Evolutionary conservation across 2,113 vertebrate species (phyloP).

Genomic region (Gobius niger): DNA sequence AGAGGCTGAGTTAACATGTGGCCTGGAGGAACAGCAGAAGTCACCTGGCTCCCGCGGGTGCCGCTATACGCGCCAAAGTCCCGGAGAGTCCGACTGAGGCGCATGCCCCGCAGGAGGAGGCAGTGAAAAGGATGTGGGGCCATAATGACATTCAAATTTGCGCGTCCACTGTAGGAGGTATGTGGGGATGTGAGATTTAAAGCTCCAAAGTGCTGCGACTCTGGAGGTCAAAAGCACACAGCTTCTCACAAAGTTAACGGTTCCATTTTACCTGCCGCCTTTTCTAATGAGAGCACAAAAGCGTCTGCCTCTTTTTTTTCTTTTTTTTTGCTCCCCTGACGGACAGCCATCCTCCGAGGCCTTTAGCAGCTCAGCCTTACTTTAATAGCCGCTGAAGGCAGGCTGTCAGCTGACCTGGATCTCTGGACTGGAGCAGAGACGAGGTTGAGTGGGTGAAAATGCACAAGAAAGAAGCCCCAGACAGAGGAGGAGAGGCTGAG

Average conservation of each 20-base stretch:
- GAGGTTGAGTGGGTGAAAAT: constrained; percentile 35
- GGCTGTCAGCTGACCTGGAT: constrained; percentile 68
- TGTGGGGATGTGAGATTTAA: constrained; percentile 38
- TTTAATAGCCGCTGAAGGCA: constrained; percentile 71
- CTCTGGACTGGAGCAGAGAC: constrained; percentile 44
- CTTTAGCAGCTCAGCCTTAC: constrained; percentile 59
- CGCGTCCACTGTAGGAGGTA: constrained; percentile 43
- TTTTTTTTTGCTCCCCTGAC: constrained; percentile 25
- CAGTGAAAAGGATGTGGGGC: constrained; percentile 47
- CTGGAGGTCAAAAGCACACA: constrained; percentile 19
- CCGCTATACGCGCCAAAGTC: constrained; percentile 34
- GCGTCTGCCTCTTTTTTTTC: constrained; percentile 42
- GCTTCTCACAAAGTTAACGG: constrained; percentile 36
- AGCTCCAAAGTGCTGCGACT: constrained; percentile 38
- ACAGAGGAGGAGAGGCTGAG: constrained; percentile 19
- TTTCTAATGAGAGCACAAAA: constrained; percentile 51
- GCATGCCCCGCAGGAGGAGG: constrained; percentile 39
- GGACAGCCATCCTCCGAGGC: constrained; percentile 59
- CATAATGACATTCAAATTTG: constrained; percentile 58
- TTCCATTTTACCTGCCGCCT: constrained; percentile 33
- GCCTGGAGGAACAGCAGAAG: constrained; percentile 67
- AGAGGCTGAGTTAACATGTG: constrained; percentile 72
- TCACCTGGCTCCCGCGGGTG: constrained; percentile 60
- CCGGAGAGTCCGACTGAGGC: constrained; percentile 47
- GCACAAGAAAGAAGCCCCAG: constrained; percentile 26